Evolutionary conservation across 1,140 invertebrate genomes (phyloP).

Genomic region (Drosophila mayri): DNA sequence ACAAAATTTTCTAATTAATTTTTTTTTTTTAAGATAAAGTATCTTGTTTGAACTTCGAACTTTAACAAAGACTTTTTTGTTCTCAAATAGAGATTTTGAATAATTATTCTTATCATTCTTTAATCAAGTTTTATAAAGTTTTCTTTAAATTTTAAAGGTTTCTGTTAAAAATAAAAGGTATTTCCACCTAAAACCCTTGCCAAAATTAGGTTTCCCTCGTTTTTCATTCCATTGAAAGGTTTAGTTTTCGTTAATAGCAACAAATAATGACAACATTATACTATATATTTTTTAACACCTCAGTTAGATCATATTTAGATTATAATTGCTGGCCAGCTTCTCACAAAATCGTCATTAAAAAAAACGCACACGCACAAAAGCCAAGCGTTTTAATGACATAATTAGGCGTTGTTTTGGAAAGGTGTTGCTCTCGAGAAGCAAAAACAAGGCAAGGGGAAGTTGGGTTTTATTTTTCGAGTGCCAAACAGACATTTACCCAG

Average conservation of each 20-base stretch:
- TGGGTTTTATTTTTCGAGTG: constrained; percentile 13
- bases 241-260: neutral
- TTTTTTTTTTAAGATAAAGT: too few species aligned
- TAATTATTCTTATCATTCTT: neutral
- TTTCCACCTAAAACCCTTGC: neutral
- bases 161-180: neutral
- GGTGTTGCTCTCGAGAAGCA: constrained; percentile 39
- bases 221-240: neutral
- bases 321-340: constrained; percentile 22
- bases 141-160: too few species aligned
- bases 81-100: neutral
- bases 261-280: neutral
- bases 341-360: constrained; percentile 23
- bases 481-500: constrained; percentile 15
- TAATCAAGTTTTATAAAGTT: neutral
- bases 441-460: neutral
- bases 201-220: neutral
- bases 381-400: constrained; percentile 67
- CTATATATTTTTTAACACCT: neutral
- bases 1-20: too few species aligned
- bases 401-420: constrained; percentile 68
- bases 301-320: constrained; percentile 12
- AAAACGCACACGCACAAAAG: constrained; percentile 21
- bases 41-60: neutral
- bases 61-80: neutral